Base-by-base conservation (phyloP, 2,888 invertebrate genomes). In the Timema cristinae region DNA sequence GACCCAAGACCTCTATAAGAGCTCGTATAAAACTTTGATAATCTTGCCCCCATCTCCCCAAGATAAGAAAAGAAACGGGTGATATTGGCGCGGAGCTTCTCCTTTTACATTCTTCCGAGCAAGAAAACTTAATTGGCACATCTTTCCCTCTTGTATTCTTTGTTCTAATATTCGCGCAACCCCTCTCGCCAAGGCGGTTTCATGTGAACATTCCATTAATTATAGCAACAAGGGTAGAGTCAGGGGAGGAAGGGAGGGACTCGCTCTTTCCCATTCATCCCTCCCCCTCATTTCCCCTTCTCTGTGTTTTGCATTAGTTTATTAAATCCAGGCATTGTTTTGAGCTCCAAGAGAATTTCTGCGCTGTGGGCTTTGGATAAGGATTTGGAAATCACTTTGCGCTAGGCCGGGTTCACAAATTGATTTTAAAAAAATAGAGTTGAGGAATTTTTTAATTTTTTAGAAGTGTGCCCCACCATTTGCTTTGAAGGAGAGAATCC, bases 201-300 rank as follows among this genome's bases (percentile, higher is more conserved):
- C 74, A 73, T 75, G 74, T 73, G 74, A 75, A 75, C 74, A 75
- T 75, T 75, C 74, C 74, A 75, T 75, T 75, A 75, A 75, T 75
- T 75, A 74, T 73, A 71, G 74, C 72, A 73, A 74, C 74, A 73
- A 73, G 74, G 68, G 59, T 59, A 72, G 69, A 54, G 63, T 56
- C 50, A 69, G 32, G 15, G 71, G 15, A 63, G 63, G 63, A 48
- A 9, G 13, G 63, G 63, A 32, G 47, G 63, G 32, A 15, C 47
- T 13, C 47, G 63, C 47, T 63, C 47, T 11, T 63, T 63, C n/a
- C 63, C 47, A 63, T 63, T 63, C 63, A 63, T 63, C 67, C 68
- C 66, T 69, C 52, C 66, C 72, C 50, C 48, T 56, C 69, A 54
- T 51, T 47, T 59, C 61, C 71, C 67, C 52, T 69, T 56, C 59